Evolutionary conservation across 2,797 vertebrate genomes (phyloP), one percentile per base, ranked within the genome.

Genomic region (Tokudaia muenninki): DNA sequence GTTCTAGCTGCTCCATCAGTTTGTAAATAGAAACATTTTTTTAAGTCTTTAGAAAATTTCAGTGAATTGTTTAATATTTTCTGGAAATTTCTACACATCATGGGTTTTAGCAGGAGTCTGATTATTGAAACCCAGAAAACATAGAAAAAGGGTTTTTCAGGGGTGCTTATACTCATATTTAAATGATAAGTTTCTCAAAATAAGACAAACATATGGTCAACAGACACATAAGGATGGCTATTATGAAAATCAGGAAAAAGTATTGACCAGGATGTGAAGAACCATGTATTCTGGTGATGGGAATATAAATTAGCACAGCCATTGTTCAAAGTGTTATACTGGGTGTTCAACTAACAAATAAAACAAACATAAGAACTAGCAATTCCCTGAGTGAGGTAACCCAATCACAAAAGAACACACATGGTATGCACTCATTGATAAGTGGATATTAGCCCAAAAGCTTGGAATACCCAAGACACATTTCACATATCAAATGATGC

Each of bases 81-180:
- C 84, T 90, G 41, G 75, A 77, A 77, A 80, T 77, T 77, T 94
- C 44, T 70, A 44, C 22, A 91, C 59, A 31, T 29, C 52, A 87
- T n/a, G 4, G 67, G 26, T 67, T 37, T 86, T 86, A 79, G 70
- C 21, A 78, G 29, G 17, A 21, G 9, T 89, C 59, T 74, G n/a
- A 84, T 31, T 74, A 84, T 29, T 65, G 24, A 75, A 63, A 90
- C n/a, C 52, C 29, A 79, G 74, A 34, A 65, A 94, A 63, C 7
- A 47, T 50, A 50, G 47, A 9, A 44, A 77, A 13, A 89, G 22
- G 31, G 14, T 63, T 84, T 78, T 63, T 80, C 37, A 0, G 19
- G 19, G 16, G 55, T 6, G 13, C 79, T 67, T 77, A 41, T 12
- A 77, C 50, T 3, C 16, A 61, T 52, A 57, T 17, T 65, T 75